phyloP scores from a whole-genome alignment of 2,888 invertebrate species.

The Camponotus fellah region DNA sequence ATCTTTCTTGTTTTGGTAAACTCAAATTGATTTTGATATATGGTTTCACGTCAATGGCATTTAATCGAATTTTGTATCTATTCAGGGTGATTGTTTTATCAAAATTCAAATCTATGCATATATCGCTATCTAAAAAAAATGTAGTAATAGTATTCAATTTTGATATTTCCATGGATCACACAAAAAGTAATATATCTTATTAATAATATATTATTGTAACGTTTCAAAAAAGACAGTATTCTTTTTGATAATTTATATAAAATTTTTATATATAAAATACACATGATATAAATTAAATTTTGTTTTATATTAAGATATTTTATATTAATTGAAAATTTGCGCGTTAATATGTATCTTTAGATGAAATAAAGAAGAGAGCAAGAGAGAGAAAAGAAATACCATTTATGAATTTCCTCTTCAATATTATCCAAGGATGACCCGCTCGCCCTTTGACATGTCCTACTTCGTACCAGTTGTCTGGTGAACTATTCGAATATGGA shows the following conservation, averaged over 20 bases:
- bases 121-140: constrained; percentile 35
- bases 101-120: constrained; percentile 65
- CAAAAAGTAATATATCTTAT: background rate
- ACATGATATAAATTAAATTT: background rate
- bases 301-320: background rate
- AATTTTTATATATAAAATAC: background rate
- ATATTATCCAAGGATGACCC: constrained; percentile 70
- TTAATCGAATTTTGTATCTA: constrained; percentile 67
- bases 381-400: constrained; percentile 18
- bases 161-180: background rate
- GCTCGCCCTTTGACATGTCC: constrained; percentile 46
- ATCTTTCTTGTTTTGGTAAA: constrained; percentile 47
- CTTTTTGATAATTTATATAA: background rate
- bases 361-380: background rate
- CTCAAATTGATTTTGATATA: constrained; percentile 49
- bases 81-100: constrained; percentile 63
- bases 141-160: background rate
- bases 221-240: background rate
- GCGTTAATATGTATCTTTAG: background rate
- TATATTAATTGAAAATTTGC: too few species aligned
- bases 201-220: background rate
- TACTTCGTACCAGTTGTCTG: constrained; percentile 62
- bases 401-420: constrained; percentile 54
- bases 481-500: constrained; percentile 65
- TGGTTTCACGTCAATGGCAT: constrained; percentile 65